Conservation (phyloP, 2,113 vertebrate species). For the Charina bottae region DNA sequence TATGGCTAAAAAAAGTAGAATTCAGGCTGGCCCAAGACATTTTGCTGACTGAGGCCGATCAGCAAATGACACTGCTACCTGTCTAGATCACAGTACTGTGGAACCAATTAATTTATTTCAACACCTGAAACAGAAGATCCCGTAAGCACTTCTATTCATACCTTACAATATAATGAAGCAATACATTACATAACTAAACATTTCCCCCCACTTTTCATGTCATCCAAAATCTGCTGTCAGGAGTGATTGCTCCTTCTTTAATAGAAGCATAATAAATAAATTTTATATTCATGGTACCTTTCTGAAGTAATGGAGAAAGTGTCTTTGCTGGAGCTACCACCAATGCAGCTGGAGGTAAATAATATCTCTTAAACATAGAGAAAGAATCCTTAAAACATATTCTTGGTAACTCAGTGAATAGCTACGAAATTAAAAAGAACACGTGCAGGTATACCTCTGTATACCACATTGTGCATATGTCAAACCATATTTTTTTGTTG, state of each 20-base stretch:
- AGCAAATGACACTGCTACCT: background rate
- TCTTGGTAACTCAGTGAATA: background rate
- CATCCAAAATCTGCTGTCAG: background rate
- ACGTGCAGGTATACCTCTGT: background rate
- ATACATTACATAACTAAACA: background rate
- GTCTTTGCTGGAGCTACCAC: background rate
- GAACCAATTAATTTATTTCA: background rate
- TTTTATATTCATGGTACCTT: background rate
- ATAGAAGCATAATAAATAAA: background rate
- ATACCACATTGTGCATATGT: background rate
- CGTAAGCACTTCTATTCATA: background rate
- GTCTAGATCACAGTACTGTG: background rate
- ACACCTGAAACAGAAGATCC: background rate
- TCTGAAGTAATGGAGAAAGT: background rate
- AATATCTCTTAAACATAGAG: background rate
- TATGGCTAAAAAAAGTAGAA: background rate
- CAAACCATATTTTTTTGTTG: background rate
- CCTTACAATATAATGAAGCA: background rate
- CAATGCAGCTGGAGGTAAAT: background rate
- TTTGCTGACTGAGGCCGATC: background rate
- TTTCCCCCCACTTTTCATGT: background rate
- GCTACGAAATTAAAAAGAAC: background rate
- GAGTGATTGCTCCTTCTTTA: background rate
- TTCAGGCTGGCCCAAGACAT: background rate
- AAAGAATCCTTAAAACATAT: conserved; percentile 3